A percentile compares a stretch with the other conserved stretches of the same genome.
phyloP scores from a whole-genome alignment of 2,113 vertebrate species.

The Cisticola juncidis region DNA sequence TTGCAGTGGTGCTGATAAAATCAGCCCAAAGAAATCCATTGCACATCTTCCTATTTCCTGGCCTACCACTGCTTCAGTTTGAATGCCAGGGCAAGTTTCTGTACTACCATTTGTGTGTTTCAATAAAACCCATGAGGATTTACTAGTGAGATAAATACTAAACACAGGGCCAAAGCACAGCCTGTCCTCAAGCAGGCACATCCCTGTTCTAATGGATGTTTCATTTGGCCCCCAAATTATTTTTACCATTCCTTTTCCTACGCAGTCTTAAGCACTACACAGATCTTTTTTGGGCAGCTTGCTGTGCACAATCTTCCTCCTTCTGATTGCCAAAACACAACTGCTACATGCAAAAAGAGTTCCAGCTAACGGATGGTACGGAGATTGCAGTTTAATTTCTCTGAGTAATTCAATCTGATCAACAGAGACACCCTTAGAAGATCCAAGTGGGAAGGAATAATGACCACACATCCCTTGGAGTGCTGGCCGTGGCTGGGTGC shows the following conservation, averaged over 20 bases:
- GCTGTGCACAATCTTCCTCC: slow-evolving; percentile 13
- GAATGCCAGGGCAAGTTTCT: not conserved
- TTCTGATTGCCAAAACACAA: slow-evolving; percentile 28
- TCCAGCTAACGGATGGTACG: slow-evolving; percentile 17
- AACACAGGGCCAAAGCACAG: not conserved
- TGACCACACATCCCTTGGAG: not conserved
- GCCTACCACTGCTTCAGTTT: not conserved
- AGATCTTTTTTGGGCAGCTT: slow-evolving; percentile 2
- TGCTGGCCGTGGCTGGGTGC: not conserved
- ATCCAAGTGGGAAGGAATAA: not conserved
- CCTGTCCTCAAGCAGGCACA: not conserved
- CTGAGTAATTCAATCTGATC: slow-evolving; percentile 18
- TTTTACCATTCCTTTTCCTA: not conserved
- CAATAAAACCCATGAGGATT: not conserved
- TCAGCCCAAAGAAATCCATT: not conserved
- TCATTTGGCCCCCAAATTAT: not conserved
- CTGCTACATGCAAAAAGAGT: slow-evolving; percentile 19
- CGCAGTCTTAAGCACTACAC: not conserved
- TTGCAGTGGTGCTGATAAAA: not conserved
- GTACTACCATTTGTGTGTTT: not conserved
- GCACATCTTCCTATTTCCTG: not conserved
- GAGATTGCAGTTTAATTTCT: slow-evolving; percentile 46
- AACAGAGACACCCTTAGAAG: not conserved
- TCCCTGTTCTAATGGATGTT: not conserved
- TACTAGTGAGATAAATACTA: not conserved